Percentiles rank a stretch among this genome's conserved stretches.
Conservation (phyloP, 2,888 invertebrate genomes). For the Calameuta filiformis region DNA sequence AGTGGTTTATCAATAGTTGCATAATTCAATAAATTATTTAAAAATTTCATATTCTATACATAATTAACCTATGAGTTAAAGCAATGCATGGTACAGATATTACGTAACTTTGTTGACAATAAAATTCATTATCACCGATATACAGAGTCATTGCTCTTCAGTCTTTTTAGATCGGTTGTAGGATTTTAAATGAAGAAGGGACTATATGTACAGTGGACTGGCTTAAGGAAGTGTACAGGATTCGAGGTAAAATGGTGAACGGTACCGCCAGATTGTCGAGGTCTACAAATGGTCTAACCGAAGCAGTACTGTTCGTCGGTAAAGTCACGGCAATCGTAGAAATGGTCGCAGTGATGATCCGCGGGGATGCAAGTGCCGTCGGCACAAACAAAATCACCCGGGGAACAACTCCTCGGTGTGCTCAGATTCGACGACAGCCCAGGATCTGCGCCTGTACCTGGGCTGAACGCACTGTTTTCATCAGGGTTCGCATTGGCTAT, state of each 20-base stretch:
- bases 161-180: not conserved
- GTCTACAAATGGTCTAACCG: conserved; percentile 68
- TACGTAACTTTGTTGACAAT: not conserved
- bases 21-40: not conserved
- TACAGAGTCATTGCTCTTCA: not conserved
- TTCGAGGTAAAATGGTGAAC: conserved; percentile 8
- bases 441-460: conserved; percentile 66
- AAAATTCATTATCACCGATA: not conserved
- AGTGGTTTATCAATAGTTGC: not conserved
- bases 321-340: conserved; percentile 91
- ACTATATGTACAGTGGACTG: not conserved
- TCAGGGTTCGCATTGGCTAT: conserved; percentile 41
- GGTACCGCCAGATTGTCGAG: conserved; percentile 52
- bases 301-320: conserved; percentile 91
- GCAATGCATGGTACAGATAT: no score
- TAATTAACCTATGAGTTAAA: not conserved
- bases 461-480: conserved; percentile 49
- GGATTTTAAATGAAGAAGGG: conserved; percentile 10
- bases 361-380: conserved; percentile 83
- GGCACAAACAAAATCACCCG: conserved; percentile 69
- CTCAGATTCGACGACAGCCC: conserved; percentile 49
- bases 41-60: not conserved
- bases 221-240: conserved; percentile 1
- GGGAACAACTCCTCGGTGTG: conserved; percentile 57
- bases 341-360: conserved; percentile 86